A percentile compares a stretch with the other conserved stretches of the same genome.
Conservation (phyloP, 30 jellyfish, hydroid and myxozoan genomes). For the Sanderia malayensis region DNA sequence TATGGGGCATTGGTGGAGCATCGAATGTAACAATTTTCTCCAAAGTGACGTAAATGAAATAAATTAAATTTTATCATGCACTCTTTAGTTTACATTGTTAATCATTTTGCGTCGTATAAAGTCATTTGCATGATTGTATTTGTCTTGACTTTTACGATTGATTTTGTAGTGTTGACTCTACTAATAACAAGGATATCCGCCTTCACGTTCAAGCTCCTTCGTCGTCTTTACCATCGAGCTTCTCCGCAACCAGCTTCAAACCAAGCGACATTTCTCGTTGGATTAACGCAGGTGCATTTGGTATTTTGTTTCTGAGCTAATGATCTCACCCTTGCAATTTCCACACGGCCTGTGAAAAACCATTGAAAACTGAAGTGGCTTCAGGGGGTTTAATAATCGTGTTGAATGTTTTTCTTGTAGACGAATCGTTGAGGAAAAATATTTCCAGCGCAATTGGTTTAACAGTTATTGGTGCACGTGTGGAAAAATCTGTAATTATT, state of each 20-base stretch:
- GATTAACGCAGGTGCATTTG: conserved; percentile 62
- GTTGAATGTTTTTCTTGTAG: conserved; percentile 22
- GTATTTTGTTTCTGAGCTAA: too few species aligned
- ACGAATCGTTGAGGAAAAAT: conserved; percentile 30
- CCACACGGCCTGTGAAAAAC: too few species aligned
- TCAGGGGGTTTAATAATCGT: too few species aligned
- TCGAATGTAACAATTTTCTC: conserved; percentile 21
- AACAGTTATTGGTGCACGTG: conserved; percentile 31
- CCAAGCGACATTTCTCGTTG: conserved; percentile 30
- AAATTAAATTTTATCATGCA: too few species aligned
- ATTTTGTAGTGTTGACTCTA: conserved; percentile 37
- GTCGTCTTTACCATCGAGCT: conserved; percentile 1
- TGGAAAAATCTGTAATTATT: conserved; percentile 30
- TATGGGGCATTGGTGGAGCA: conserved; percentile 60
- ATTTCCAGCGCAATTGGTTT: conserved; percentile 47
- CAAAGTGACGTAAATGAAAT: conserved; percentile 44
- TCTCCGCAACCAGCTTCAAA: conserved; percentile 13
- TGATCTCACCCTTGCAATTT: too few species aligned
- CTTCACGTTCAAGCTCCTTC: conserved; percentile 33
- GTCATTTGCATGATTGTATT: neutral
- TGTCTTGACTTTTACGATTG: neutral
- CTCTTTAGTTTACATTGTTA: neutral
- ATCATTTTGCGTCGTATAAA: neutral
- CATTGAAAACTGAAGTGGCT: too few species aligned
- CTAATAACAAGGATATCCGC: conserved; percentile 18